phyloP scores from a whole-genome alignment of 2,113 vertebrate genomes.

The Megalops atlanticus region DNA sequence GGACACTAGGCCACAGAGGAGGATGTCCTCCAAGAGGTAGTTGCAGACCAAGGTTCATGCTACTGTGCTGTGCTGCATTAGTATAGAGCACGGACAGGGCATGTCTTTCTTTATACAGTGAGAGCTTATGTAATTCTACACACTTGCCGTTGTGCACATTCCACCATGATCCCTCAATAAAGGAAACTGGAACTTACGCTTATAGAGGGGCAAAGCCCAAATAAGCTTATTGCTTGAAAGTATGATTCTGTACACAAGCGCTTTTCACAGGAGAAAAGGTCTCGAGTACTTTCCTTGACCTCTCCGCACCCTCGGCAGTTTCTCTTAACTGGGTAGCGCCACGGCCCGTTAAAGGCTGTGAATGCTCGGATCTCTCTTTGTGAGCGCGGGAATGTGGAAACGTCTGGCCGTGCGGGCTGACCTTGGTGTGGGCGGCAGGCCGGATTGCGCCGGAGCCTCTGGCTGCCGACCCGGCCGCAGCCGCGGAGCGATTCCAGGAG shows the following conservation, averaged over 20 bases:
- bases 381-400: not conserved
- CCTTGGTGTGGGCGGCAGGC: slow-evolving; percentile 9
- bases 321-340: not conserved
- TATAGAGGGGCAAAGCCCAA: not conserved
- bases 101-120: no score
- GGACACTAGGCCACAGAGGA: not conserved
- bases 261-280: not conserved
- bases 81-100: no score
- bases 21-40: not conserved
- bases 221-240: not conserved
- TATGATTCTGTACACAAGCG: not conserved
- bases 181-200: not conserved
- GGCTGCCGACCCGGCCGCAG: not conserved
- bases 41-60: no score
- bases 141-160: not conserved
- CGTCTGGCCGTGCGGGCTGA: not conserved
- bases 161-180: not conserved
- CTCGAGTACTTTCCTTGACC: not conserved
- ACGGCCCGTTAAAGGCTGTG: not conserved
- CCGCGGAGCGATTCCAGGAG: not conserved
- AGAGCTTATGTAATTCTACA: no score
- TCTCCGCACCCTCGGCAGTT: not conserved
- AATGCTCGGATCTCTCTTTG: not conserved
- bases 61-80: no score
- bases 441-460: not conserved